A percentile compares a stretch with the other conserved stretches of the same genome.
These are phyloP conservation scores for Lepidurus packardi DNA, from an alignment of 1,140 invertebrate genomes.

Conservation along the genomic window DNA sequence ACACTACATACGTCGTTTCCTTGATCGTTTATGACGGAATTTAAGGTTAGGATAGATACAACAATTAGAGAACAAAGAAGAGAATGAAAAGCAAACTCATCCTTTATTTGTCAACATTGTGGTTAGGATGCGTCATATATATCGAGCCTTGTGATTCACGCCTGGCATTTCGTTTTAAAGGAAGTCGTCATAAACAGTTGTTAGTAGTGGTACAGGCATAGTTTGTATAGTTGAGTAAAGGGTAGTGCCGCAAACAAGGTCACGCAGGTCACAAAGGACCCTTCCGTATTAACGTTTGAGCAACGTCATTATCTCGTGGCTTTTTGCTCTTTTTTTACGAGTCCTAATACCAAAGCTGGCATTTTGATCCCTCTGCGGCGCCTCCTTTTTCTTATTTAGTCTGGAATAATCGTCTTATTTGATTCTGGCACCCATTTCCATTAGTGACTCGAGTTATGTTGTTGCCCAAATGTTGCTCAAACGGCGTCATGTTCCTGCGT, in stretches of 20 bases:
- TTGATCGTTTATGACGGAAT: neutral
- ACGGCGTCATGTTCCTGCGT: neutral
- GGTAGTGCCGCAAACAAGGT: neutral
- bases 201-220: neutral
- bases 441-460: neutral
- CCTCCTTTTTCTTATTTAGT: neutral
- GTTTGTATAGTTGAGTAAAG: neutral
- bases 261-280: conserved; percentile 5
- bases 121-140: neutral
- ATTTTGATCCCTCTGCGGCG: neutral
- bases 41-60: neutral
- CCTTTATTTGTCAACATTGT: neutral
- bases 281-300: neutral
- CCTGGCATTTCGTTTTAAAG: neutral
- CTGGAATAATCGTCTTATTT: neutral
- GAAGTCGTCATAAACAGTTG: neutral
- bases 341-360: neutral
- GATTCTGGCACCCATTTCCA: neutral
- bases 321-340: neutral
- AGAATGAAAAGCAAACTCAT: neutral
- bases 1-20: neutral
- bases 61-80: neutral
- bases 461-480: neutral
- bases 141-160: neutral
- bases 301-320: conserved; percentile 13